Evolutionary conservation across 2,888 invertebrate species (phyloP).

Genomic region (Cybosia mesomella): DNA sequence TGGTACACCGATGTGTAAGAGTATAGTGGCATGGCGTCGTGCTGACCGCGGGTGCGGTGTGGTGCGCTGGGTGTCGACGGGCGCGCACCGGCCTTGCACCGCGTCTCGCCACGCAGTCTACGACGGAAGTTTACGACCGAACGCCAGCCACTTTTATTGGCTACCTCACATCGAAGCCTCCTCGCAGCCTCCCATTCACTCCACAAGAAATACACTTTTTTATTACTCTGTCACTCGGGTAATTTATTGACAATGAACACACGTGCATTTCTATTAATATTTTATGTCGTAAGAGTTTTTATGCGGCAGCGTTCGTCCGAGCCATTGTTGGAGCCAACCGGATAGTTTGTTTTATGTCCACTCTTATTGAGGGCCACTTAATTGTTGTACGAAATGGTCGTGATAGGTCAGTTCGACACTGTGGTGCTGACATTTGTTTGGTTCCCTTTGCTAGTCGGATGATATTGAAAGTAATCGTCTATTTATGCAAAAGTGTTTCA

Average conservation of each 20-base stretch:
- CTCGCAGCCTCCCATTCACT: slow-evolving; percentile 85
- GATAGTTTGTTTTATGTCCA: slow-evolving; percentile 79
- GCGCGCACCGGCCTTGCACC: slow-evolving; percentile 58
- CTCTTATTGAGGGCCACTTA: slow-evolving; percentile 65
- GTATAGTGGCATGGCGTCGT: slow-evolving; percentile 26
- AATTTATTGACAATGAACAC: slow-evolving; percentile 87
- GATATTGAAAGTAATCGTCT: slow-evolving; percentile 54
- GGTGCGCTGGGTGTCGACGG: slow-evolving; percentile 47
- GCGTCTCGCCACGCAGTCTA: slow-evolving; percentile 86
- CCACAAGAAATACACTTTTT: slow-evolving; percentile 85
- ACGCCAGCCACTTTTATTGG: slow-evolving; percentile 85
- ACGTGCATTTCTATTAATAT: slow-evolving; percentile 87
- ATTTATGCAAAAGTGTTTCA: slow-evolving; percentile 44
- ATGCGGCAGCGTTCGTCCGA: slow-evolving; percentile 67
- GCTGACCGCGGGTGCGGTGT: slow-evolving; percentile 36
- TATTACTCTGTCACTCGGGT: slow-evolving; percentile 85
- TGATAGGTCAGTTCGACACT: slow-evolving; percentile 57
- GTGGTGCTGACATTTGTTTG: slow-evolving; percentile 51
- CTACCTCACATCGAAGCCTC: slow-evolving; percentile 85
- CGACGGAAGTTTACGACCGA: slow-evolving; percentile 81
- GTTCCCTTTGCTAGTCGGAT: slow-evolving; percentile 52
- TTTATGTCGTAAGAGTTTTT: slow-evolving; percentile 84
- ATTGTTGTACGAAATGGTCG: slow-evolving; percentile 71
- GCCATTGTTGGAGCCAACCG: slow-evolving; percentile 72
- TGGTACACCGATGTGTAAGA: background rate